Evolutionary conservation across 2,113 vertebrate species (phyloP).

Genomic region (Garra rufa): DNA sequence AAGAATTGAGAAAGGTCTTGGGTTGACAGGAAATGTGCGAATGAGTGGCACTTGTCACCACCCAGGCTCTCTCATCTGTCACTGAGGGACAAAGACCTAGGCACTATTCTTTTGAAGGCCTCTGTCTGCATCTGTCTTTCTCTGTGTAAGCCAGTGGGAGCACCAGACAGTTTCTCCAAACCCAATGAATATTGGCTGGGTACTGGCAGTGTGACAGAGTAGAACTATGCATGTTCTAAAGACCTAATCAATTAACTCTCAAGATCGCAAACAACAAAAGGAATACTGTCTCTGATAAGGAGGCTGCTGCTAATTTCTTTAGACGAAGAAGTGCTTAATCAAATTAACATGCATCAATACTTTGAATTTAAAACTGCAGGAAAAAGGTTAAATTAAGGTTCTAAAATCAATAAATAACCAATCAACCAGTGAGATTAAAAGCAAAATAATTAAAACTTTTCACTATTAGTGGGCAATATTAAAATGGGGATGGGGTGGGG

Average conservation of each 20-base stretch:
- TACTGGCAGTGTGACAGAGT: conserved; percentile 48
- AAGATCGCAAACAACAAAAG: conserved; percentile 47
- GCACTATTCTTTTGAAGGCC: conserved; percentile 53
- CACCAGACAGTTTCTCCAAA: conserved; percentile 10
- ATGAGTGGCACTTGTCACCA: conserved; percentile 67
- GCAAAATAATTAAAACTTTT: neutral
- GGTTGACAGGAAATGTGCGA: conserved; percentile 30
- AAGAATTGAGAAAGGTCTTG: conserved; percentile 4
- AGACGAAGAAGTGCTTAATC: conserved; percentile 29
- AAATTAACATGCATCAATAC: conserved; percentile 32
- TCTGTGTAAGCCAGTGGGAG: conserved; percentile 35
- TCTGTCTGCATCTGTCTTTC: conserved; percentile 39
- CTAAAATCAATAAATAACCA: neutral
- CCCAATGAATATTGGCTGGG: conserved; percentile 32
- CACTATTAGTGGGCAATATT: neutral
- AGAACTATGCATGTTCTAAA: conserved; percentile 44
- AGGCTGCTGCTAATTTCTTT: conserved; percentile 25
- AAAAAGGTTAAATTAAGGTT: conserved; percentile 30
- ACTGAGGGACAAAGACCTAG: conserved; percentile 67
- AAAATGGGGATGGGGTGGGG: too few species aligned
- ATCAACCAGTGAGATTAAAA: neutral
- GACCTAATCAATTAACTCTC: conserved; percentile 52
- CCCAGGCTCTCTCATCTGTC: conserved; percentile 66
- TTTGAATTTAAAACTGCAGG: conserved; percentile 1
- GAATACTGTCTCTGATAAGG: conserved; percentile 49